Conservation (phyloP, 2,797 vertebrate species). For the Gouania willdenowi region DNA sequence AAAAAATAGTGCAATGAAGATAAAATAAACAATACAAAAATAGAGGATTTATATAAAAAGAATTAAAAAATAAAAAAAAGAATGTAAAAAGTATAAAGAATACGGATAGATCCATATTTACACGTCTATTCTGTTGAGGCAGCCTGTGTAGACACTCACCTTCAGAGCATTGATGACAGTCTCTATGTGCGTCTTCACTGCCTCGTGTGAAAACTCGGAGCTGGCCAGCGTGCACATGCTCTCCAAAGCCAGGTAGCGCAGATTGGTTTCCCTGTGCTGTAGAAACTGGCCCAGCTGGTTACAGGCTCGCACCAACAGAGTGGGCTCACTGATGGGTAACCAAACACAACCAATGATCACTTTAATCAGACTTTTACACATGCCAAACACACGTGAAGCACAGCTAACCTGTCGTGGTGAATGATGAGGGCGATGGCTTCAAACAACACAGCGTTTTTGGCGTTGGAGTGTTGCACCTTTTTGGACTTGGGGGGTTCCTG, state of each 20-base stretch:
- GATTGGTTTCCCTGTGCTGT: slow-evolving; percentile 88
- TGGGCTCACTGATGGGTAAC: slow-evolving; percentile 78
- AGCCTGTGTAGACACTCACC: no score
- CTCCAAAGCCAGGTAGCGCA: slow-evolving; percentile 87
- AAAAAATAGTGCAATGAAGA: no score
- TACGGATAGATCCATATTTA: no score
- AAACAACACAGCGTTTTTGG: slow-evolving; percentile 93
- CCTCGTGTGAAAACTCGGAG: slow-evolving; percentile 90
- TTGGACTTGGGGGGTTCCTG: slow-evolving; percentile 97
- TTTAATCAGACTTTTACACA: neutral
- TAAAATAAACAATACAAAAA: no score
- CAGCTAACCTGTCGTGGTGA: slow-evolving; percentile 90
- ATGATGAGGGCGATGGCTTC: slow-evolving; percentile 96
- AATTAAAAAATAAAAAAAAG: no score
- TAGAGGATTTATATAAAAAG: no score
- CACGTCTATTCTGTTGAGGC: no score
- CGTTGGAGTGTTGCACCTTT: slow-evolving; percentile 96
- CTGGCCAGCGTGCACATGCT: slow-evolving; percentile 92
- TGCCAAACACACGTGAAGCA: neutral
- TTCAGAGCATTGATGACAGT: slow-evolving; percentile 88
- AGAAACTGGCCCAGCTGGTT: slow-evolving; percentile 91
- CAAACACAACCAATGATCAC: neutral
- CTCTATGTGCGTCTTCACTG: slow-evolving; percentile 88
- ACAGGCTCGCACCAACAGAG: slow-evolving; percentile 85
- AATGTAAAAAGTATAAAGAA: no score